Evolutionary conservation across 2,888 invertebrate species (phyloP).

Genomic region (Thereva nobilitata): DNA sequence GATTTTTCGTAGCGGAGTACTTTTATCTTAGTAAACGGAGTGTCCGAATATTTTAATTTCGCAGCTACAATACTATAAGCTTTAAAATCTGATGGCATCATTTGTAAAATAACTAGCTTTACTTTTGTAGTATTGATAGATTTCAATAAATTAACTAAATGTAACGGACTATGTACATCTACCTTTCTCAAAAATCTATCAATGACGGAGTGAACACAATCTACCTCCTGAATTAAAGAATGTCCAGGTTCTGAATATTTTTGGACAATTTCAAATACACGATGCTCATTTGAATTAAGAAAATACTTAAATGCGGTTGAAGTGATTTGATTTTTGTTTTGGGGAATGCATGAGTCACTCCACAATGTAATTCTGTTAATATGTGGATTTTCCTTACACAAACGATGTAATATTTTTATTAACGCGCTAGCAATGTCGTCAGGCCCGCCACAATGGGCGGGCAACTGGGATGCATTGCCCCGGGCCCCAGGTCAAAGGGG

Average conservation of each 20-base stretch:
- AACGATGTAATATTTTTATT: too few relatives aligned
- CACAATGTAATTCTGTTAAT: too few relatives aligned
- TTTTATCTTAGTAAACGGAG: slow-evolving; percentile 12
- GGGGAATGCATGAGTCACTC: too few relatives aligned
- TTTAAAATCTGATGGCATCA: slow-evolving; percentile 14
- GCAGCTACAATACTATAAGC: slow-evolving; percentile 5
- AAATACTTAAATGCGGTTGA: neutral
- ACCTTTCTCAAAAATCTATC: neutral
- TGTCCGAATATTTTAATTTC: slow-evolving; percentile 1
- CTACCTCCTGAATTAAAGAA: slow-evolving; percentile 7
- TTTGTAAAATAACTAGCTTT: slow-evolving; percentile 14
- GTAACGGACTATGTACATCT: slow-evolving; percentile 7
- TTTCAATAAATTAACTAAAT: slow-evolving; percentile 8
- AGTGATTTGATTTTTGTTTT: too few relatives aligned
- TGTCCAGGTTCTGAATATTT: neutral
- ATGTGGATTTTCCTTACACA: too few relatives aligned
- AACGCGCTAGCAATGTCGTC: too few relatives aligned
- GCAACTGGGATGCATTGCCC: too few relatives aligned
- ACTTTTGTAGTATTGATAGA: slow-evolving; percentile 11
- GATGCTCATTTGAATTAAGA: neutral
- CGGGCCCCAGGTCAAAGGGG: too few relatives aligned
- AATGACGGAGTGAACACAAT: slow-evolving; percentile 4
- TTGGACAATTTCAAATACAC: slow-evolving; percentile 1
- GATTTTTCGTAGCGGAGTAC: slow-evolving; percentile 7
- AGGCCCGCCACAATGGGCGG: too few relatives aligned